phyloP scores from a whole-genome alignment of 2,113 vertebrate species.

The Clupea harengus region DNA sequence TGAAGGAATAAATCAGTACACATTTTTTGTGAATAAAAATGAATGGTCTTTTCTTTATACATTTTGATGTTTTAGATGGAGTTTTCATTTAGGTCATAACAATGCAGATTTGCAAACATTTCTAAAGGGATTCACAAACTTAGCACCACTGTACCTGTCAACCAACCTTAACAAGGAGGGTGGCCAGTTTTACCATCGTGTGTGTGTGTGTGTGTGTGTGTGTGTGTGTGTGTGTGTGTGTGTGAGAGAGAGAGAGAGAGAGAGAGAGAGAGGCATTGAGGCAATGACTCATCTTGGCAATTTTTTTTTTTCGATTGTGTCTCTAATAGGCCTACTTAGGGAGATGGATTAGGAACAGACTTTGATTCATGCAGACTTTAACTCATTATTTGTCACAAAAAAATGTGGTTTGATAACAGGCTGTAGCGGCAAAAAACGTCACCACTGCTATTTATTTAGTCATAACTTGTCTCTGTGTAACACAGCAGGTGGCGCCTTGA shows the following conservation, averaged over 20 bases:
- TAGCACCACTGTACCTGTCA: too few species aligned
- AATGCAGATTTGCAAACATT: too few species aligned
- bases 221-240: too few species aligned
- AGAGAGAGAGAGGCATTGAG: neutral
- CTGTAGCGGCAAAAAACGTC: neutral
- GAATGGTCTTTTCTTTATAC: too few species aligned
- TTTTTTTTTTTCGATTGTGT: neutral
- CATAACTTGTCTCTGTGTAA: neutral
- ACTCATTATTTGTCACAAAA: neutral
- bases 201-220: too few species aligned
- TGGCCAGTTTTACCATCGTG: too few species aligned
- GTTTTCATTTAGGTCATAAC: too few species aligned
- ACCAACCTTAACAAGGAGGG: too few species aligned
- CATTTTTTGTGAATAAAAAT: too few species aligned
- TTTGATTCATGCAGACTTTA: neutral
- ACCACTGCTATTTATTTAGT: neutral
- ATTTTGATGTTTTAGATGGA: too few species aligned
- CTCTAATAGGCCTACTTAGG: neutral
- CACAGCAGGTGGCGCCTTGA: slow-evolving; percentile 3
- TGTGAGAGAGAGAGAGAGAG: neutral
- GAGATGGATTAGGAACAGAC: neutral
- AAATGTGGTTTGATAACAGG: neutral
- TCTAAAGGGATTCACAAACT: too few species aligned
- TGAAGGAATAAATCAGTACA: too few species aligned
- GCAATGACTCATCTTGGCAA: neutral